These are phyloP conservation scores for Heliconius hewitsoni DNA, from an alignment of 1,140 invertebrate genomes.

Conservation along the genomic window DNA sequence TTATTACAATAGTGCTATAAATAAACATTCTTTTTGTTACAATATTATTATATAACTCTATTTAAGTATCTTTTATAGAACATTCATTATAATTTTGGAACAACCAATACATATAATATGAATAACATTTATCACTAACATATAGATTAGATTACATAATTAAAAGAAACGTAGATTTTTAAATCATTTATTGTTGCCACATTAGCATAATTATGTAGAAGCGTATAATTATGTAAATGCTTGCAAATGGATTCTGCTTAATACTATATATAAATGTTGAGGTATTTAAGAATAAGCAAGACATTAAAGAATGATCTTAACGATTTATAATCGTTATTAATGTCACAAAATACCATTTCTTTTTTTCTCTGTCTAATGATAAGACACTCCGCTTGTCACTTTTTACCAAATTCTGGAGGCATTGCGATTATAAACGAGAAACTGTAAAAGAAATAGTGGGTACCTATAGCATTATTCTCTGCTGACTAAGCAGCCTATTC, in stretches of 20 bases:
- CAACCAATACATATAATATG: background rate
- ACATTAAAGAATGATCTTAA: background rate
- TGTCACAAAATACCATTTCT: constrained; percentile 2
- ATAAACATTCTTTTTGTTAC: constrained; percentile 16
- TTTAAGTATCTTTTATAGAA: background rate
- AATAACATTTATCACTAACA: background rate
- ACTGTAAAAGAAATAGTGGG: constrained; percentile 33
- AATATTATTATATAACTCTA: constrained; percentile 18
- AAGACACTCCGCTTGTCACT: too few species aligned
- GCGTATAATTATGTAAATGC: constrained; percentile 26
- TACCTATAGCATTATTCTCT: constrained; percentile 16
- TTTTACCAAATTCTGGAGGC: too few species aligned
- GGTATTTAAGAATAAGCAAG: background rate
- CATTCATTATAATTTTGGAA: background rate
- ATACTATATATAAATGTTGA: background rate
- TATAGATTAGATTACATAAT: background rate
- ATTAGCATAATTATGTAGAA: constrained; percentile 11
- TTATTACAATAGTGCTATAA: constrained; percentile 5
- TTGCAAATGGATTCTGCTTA: constrained; percentile 33
- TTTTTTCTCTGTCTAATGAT: too few species aligned
- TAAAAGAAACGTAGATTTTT: background rate
- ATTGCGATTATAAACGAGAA: constrained; percentile 18
- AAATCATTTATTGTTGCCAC: too few species aligned
- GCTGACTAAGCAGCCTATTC: constrained; percentile 35
- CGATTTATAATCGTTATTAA: background rate